These are phyloP conservation scores for Rhodeus uyekii DNA, from an alignment of 2,797 vertebrate genomes.

Conservation along the genomic window DNA sequence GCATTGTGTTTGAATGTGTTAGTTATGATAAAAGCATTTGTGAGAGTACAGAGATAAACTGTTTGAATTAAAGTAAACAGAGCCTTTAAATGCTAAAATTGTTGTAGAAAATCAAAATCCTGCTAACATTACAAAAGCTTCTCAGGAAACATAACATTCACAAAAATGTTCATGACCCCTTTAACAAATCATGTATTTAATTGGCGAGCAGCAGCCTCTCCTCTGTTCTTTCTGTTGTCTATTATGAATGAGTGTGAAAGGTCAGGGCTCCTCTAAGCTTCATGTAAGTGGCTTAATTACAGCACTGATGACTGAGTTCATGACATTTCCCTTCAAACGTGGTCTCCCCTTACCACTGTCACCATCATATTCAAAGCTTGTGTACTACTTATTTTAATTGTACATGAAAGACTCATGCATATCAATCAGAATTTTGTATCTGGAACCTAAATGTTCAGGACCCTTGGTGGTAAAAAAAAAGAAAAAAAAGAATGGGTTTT, in stretches of 20 bases:
- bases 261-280: conserved; percentile 8
- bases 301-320: not conserved
- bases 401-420: not conserved
- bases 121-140: not conserved
- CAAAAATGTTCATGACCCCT: not conserved
- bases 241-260: not conserved
- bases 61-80: too few relatives aligned
- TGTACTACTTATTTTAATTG: not conserved
- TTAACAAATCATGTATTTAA: not conserved
- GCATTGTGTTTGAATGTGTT: not conserved
- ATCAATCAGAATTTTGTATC: not conserved
- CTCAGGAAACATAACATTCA: not conserved
- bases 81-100: not conserved
- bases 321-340: not conserved
- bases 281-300: not conserved
- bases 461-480: too few relatives aligned
- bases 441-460: not conserved
- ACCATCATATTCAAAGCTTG: not conserved
- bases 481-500: too few relatives aligned
- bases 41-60: too few relatives aligned
- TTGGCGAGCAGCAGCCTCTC: not conserved
- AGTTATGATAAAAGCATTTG: too few relatives aligned
- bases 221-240: not conserved
- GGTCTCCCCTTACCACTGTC: not conserved
- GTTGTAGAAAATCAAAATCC: not conserved